A percentile compares a stretch with the other conserved stretches of the same genome.
Evolutionary conservation across 2,888 invertebrate species (phyloP).

Genomic region (Patella ulyssiponensis): DNA sequence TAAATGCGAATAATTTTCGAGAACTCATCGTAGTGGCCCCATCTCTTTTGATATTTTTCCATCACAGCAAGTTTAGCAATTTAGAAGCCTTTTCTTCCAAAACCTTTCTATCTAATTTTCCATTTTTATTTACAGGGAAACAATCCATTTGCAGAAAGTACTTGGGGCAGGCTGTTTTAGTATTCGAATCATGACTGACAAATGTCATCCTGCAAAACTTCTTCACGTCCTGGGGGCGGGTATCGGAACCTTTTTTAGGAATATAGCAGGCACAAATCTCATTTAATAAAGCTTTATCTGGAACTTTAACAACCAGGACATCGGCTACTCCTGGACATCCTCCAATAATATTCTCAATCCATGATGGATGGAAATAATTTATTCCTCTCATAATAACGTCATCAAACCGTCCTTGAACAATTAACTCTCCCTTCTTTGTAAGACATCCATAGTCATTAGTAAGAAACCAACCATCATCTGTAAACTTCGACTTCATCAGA

Average conservation of each 20-base stretch:
- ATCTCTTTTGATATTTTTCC: no score
- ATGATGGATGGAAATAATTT: constrained; percentile 25
- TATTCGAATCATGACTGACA: constrained; percentile 11
- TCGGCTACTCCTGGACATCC: constrained; percentile 21
- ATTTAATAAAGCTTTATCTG: constrained; percentile 13
- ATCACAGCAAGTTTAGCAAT: no score
- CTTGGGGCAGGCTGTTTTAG: background rate
- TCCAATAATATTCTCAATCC: constrained; percentile 22
- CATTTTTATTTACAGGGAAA: background rate
- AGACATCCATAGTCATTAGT: constrained; percentile 17
- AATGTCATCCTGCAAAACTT: constrained; percentile 17
- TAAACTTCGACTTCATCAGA: constrained; percentile 16
- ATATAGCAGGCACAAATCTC: constrained; percentile 28
- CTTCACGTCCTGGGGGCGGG: background rate
- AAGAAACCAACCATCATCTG: constrained; percentile 20
- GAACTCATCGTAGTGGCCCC: no score
- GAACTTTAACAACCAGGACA: constrained; percentile 25
- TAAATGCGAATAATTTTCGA: no score
- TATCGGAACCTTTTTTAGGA: background rate
- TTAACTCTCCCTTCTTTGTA: constrained; percentile 14
- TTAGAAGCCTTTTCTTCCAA: no score
- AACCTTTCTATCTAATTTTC: background rate
- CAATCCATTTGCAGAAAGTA: background rate
- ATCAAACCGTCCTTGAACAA: constrained; percentile 11
- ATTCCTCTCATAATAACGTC: constrained; percentile 24